Conservation (phyloP, 2,797 vertebrate genomes). For the Lagorchestes hirsutus region DNA sequence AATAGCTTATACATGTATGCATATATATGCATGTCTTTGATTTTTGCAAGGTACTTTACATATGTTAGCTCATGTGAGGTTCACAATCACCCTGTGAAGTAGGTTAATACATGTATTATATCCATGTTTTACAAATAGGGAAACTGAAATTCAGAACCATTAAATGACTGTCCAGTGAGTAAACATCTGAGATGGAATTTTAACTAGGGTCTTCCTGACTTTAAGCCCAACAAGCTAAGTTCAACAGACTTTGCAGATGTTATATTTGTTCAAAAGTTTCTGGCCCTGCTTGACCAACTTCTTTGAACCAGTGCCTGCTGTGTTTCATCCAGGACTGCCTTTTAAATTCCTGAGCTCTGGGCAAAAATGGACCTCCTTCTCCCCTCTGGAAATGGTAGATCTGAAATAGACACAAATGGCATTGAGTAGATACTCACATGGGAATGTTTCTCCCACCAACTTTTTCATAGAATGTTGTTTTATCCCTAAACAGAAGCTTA, state of each 20-base stretch:
- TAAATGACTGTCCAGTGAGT: not conserved
- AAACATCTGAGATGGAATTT: not conserved
- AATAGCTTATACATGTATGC: not conserved
- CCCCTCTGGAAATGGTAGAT: conserved; percentile 23
- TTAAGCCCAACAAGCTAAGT: conserved; percentile 28
- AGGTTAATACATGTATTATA: not conserved
- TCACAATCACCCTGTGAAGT: not conserved
- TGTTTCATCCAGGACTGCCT: conserved; percentile 41
- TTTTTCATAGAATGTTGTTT: not conserved
- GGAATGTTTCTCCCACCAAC: not conserved
- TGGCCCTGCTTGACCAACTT: conserved; percentile 62
- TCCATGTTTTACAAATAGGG: not conserved
- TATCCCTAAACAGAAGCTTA: not conserved
- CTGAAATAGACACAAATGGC: conserved; percentile 15
- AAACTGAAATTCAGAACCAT: not conserved
- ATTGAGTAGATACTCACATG: not conserved
- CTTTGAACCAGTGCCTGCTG: conserved; percentile 64
- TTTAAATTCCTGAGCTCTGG: not conserved
- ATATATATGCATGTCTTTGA: not conserved
- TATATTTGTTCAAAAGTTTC: conserved; percentile 58
- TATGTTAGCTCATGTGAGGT: not conserved
- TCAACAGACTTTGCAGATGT: conserved; percentile 61
- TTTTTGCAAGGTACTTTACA: not conserved
- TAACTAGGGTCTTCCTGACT: not conserved
- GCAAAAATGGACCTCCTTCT: conserved; percentile 30